Evolutionary conservation across 1,140 invertebrate species (phyloP).

Genomic region (Oryzaephilus surinamensis): DNA sequence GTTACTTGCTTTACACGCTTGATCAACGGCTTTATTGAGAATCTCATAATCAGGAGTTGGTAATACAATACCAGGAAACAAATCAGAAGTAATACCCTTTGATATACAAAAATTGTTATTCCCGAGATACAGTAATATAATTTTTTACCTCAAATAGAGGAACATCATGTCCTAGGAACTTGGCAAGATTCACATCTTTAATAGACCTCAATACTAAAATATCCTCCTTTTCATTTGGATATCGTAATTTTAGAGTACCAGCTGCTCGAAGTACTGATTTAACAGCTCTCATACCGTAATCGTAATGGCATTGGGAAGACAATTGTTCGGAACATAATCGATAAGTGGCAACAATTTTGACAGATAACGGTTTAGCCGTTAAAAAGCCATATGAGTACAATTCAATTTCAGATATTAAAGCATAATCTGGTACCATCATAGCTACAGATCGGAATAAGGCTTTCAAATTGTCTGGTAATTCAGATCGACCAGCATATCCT

Average conservation of each 20-base stretch:
- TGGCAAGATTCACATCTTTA: slow-evolving; percentile 88
- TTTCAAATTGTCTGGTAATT: slow-evolving; percentile 92
- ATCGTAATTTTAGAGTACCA: slow-evolving; percentile 79
- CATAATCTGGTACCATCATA: slow-evolving; percentile 98
- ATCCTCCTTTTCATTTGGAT: slow-evolving; percentile 74
- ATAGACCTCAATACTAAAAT: slow-evolving; percentile 78
- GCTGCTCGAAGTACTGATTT: slow-evolving; percentile 85
- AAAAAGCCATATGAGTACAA: slow-evolving; percentile 91
- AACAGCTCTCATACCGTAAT: slow-evolving; percentile 89
- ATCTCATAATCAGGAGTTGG: slow-evolving; percentile 63
- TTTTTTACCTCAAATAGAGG: slow-evolving; percentile 63
- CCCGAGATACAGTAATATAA: background rate
- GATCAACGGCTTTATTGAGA: slow-evolving; percentile 48
- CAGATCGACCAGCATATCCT: slow-evolving; percentile 82
- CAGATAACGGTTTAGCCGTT: slow-evolving; percentile 73
- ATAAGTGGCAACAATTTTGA: slow-evolving; percentile 93
- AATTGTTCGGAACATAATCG: slow-evolving; percentile 88
- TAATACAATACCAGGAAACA: slow-evolving; percentile 73
- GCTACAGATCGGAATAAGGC: slow-evolving; percentile 90
- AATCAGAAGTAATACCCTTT: slow-evolving; percentile 82
- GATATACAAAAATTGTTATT: slow-evolving; percentile 18
- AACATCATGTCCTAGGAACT: slow-evolving; percentile 80
- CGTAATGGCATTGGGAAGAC: slow-evolving; percentile 91
- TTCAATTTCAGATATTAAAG: slow-evolving; percentile 87
- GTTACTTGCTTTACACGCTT: slow-evolving; percentile 64